These are phyloP conservation scores for Oscheius sp. DNA, from an alignment of 2,888 invertebrate species.

Conservation along the genomic window DNA sequence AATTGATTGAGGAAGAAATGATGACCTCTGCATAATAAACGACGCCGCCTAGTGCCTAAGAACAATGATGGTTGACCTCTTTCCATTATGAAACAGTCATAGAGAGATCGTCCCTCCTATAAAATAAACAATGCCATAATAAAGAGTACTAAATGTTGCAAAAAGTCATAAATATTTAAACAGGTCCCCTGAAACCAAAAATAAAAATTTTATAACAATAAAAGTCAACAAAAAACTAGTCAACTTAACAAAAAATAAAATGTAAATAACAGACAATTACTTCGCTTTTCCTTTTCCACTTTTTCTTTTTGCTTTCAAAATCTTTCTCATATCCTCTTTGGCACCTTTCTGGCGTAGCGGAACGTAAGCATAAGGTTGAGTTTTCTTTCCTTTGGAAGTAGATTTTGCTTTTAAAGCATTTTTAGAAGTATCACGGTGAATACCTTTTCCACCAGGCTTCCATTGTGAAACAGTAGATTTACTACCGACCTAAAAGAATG, in stretches of 20 bases:
- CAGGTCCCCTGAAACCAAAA: background rate
- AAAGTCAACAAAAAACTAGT: too few species aligned
- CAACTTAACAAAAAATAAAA: too few species aligned
- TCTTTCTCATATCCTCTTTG: constrained; percentile 47
- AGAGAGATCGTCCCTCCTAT: background rate
- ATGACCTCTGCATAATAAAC: constrained; percentile 25
- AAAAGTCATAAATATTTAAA: constrained; percentile 18
- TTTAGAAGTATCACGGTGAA: constrained; percentile 40
- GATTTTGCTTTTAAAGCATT: constrained; percentile 3
- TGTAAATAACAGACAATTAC: background rate
- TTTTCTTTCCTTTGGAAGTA: constrained; percentile 37
- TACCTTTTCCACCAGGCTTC: constrained; percentile 56
- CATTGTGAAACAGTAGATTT: constrained; percentile 30
- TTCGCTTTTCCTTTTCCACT: constrained; percentile 42
- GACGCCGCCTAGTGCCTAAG: background rate
- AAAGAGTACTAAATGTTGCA: background rate
- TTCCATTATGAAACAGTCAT: constrained; percentile 1
- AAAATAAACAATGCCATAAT: background rate
- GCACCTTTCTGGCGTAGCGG: constrained; percentile 52
- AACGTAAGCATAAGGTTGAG: constrained; percentile 62
- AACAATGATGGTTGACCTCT: constrained; percentile 13
- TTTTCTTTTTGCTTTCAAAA: constrained; percentile 50
- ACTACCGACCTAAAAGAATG: constrained; percentile 1
- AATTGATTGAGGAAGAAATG: constrained; percentile 4
- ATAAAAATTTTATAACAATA: constrained; percentile 33